These are phyloP conservation scores for Fukomys damarensis DNA, from an alignment of 2,113 vertebrate genomes.

Conservation along the genomic window DNA sequence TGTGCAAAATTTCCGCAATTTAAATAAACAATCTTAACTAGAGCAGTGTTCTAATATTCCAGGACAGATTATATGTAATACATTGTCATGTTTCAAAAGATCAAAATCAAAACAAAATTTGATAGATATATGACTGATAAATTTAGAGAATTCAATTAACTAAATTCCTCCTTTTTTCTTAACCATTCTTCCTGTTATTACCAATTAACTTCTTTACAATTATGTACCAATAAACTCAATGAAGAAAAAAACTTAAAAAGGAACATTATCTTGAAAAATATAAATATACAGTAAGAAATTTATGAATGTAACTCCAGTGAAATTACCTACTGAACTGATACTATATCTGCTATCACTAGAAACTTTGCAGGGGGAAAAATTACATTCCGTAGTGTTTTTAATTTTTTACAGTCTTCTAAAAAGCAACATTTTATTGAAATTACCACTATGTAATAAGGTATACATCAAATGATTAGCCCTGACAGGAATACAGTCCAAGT, in stretches of 20 bases:
- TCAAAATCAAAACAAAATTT: not conserved
- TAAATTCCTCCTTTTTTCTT: not conserved
- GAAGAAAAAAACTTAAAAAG: too few relatives aligned
- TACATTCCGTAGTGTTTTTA: not conserved
- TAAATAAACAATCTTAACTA: not conserved
- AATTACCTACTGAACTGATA: not conserved
- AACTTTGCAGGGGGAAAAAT: not conserved
- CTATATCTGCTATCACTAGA: not conserved
- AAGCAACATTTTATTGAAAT: not conserved
- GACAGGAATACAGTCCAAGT: not conserved
- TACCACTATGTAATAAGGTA: not conserved
- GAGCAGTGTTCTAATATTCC: not conserved
- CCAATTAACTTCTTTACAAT: not conserved
- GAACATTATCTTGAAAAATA: not conserved
- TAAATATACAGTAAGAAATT: not conserved
- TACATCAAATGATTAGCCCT: not conserved
- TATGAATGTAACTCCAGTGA: not conserved
- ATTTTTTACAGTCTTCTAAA: slow-evolving; percentile 1
- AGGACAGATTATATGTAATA: not conserved
- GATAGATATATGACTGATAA: not conserved
- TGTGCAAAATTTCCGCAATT: not conserved
- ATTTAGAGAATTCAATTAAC: not conserved
- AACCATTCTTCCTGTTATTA: not conserved
- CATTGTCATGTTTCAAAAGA: not conserved
- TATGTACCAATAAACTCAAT: too few relatives aligned